Conservation (phyloP, 2,888 invertebrate species). For the Aphodius granarius region DNA sequence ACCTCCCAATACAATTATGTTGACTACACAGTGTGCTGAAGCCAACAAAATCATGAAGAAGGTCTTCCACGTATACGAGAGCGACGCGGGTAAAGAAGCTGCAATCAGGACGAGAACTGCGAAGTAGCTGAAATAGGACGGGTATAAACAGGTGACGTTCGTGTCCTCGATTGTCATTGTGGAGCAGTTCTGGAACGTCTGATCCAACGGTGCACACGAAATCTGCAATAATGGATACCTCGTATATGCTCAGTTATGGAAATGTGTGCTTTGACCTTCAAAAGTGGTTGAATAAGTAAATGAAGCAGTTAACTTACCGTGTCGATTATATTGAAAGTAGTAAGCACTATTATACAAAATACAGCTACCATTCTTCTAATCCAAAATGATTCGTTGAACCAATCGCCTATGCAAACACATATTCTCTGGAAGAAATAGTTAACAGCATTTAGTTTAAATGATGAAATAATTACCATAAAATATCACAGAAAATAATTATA, state of each 20-base stretch:
- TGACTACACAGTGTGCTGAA: slow-evolving; percentile 62
- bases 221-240: slow-evolving; percentile 37
- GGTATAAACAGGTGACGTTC: slow-evolving; percentile 62
- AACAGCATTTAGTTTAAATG: no score
- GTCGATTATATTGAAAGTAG: slow-evolving; percentile 62
- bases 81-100: slow-evolving; percentile 70
- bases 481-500: no score
- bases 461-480: no score
- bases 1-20: slow-evolving; percentile 59
- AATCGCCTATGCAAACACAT: slow-evolving; percentile 56
- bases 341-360: slow-evolving; percentile 60
- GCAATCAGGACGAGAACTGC: slow-evolving; percentile 70
- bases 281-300: slow-evolving; percentile 1
- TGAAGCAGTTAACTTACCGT: slow-evolving; percentile 56
- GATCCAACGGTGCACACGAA: slow-evolving; percentile 40
- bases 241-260: background rate
- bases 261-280: no score
- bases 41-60: slow-evolving; percentile 65
- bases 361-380: slow-evolving; percentile 60
- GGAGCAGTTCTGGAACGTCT: slow-evolving; percentile 44
- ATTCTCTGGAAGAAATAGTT: slow-evolving; percentile 46
- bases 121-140: slow-evolving; percentile 74
- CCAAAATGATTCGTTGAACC: slow-evolving; percentile 61
- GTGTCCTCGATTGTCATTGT: slow-evolving; percentile 44
- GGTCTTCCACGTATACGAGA: slow-evolving; percentile 71